phyloP scores from a whole-genome alignment of 2,888 invertebrate genomes.

The Perithous albicinctus region DNA sequence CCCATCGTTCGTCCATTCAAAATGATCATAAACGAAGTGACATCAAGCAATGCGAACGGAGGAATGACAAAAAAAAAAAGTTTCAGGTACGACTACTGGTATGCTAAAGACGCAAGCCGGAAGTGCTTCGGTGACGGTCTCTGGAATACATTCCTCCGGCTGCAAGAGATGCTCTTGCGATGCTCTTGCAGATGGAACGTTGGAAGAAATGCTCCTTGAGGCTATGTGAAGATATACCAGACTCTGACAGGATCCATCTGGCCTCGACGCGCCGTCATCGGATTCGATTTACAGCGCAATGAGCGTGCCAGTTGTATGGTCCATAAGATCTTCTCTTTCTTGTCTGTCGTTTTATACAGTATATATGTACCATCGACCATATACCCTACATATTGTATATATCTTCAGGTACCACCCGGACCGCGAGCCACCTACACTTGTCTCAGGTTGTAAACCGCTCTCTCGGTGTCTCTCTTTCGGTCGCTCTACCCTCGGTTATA shows the following conservation, averaged over 20 bases:
- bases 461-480: neutral
- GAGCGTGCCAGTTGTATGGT: neutral
- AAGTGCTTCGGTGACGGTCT: slow-evolving; percentile 29
- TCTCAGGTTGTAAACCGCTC: slow-evolving; percentile 60
- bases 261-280: slow-evolving; percentile 72
- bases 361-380: too few relatives aligned
- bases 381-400: slow-evolving; percentile 52
- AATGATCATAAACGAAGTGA: slow-evolving; percentile 4
- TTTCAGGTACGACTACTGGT: slow-evolving; percentile 17
- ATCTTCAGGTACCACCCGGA: slow-evolving; percentile 68
- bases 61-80: slow-evolving; percentile 8
- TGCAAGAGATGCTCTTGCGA: slow-evolving; percentile 18
- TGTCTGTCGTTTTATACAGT: slow-evolving; percentile 47
- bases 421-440: slow-evolving; percentile 75
- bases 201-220: slow-evolving; percentile 5
- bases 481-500: neutral
- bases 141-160: neutral
- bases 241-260: slow-evolving; percentile 77
- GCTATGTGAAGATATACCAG: slow-evolving; percentile 44
- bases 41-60: neutral
- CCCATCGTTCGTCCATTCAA: neutral
- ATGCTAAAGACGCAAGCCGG: slow-evolving; percentile 31
- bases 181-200: slow-evolving; percentile 7
- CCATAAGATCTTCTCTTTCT: slow-evolving; percentile 58
- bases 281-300: slow-evolving; percentile 80